These are phyloP conservation scores for Palloptera scutellata DNA, from an alignment of 2,888 invertebrate genomes.

Conservation along the genomic window DNA sequence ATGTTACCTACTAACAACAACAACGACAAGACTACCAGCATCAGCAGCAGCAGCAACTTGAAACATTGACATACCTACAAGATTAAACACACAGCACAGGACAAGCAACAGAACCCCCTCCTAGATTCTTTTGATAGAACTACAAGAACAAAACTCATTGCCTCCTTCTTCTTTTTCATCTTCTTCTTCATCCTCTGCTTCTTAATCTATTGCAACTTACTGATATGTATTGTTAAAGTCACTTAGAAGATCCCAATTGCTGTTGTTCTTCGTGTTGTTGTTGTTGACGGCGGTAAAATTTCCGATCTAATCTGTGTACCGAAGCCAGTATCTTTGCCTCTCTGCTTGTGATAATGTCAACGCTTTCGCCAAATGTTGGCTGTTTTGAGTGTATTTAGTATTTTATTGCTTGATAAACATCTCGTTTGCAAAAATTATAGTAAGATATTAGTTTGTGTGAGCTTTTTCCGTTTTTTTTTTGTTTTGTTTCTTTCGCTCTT, in stretches of 20 bases:
- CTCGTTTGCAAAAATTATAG: too few relatives aligned
- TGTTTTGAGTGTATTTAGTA: neutral
- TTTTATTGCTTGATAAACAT: neutral
- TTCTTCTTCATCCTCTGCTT: too few relatives aligned
- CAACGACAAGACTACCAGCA: constrained; percentile 1
- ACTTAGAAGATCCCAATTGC: too few relatives aligned
- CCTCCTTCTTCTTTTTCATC: too few relatives aligned
- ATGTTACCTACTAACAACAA: constrained; percentile 9
- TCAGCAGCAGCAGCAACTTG: neutral
- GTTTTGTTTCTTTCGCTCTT: too few relatives aligned
- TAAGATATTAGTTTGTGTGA: too few relatives aligned
- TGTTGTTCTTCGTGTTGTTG: too few relatives aligned
- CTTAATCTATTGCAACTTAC: too few relatives aligned
- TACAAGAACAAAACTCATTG: too few relatives aligned
- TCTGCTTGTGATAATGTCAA: constrained; percentile 4
- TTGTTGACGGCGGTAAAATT: neutral
- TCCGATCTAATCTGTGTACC: constrained; percentile 6
- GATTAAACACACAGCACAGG: constrained; percentile 5
- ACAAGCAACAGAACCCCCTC: neutral
- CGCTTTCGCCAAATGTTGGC: neutral
- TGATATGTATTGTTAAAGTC: too few relatives aligned
- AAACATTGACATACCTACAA: constrained; percentile 14
- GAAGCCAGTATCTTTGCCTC: neutral
- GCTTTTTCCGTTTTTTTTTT: too few relatives aligned
- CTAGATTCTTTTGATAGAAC: too few relatives aligned